Evolutionary conservation across 2,797 vertebrate species (phyloP), one percentile per base, ranked within the genome.

Genomic region (Acanthiza pusilla): DNA sequence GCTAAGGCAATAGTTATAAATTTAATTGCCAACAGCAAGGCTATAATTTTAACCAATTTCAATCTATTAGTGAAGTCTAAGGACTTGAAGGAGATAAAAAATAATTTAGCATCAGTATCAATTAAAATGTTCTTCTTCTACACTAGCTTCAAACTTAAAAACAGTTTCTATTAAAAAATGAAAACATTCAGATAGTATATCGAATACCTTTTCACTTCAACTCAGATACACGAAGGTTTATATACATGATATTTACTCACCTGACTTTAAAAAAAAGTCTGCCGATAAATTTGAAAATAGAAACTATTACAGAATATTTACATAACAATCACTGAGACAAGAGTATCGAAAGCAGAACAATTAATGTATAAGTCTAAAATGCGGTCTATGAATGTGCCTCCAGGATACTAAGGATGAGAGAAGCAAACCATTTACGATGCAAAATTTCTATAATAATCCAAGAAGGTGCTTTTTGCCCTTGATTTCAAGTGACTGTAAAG

Each of bases 281-380:
- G 74, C 53, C 77, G 57, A 92, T 74, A 82, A 87, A 90, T 80
- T 93, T 85, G 55, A 76, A 93, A 94, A 73, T 34, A 94, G 76
- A 88, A 84, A 57, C 71, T 86, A 81, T 85, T 82, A 79, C 4
- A 85, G n/a, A 89, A 30, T 84, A 87, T 93, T 94, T 90, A 91
- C 11, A 16, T 21, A 93, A 75, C 20, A 86, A 38, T 84, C 74
- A 90, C 60, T 57, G 23, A 94, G 55, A 72, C 2, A 10, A 81
- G 29, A 84, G 63, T 47, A 67, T 8, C 16, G 34, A 65, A 88
- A 93, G 10, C 22, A 86, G 42, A 91, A 58, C 27, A 90, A 53
- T 32, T 75, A 60, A 74, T 40, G 43, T 1, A 0, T 16, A 76
- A 66, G 16, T 63, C 47, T 84, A 73, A 93, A 76, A 91, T 0